phyloP scores from a whole-genome alignment of 2,113 vertebrate species.

The Formicarius rufipectus region DNA sequence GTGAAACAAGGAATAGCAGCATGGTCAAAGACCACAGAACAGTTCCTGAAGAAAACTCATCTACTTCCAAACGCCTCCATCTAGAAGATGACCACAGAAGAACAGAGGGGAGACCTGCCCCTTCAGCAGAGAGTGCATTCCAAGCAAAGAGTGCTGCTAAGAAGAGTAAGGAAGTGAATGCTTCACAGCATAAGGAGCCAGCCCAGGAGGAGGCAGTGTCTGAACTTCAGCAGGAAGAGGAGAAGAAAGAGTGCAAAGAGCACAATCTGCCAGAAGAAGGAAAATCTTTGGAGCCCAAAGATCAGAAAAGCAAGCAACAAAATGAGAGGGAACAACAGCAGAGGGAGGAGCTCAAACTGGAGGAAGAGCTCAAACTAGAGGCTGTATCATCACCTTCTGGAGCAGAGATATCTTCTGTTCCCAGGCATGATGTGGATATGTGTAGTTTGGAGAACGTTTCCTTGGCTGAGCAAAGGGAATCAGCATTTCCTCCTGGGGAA shows the following conservation, averaged over 20 bases:
- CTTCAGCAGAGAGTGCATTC: not conserved
- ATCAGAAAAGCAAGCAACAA: not conserved
- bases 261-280: not conserved
- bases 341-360: not conserved
- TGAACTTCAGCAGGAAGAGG: not conserved
- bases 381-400: not conserved
- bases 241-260: not conserved
- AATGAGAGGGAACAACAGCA: not conserved
- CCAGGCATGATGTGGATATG: not conserved
- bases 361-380: not conserved
- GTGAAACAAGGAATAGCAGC: not conserved
- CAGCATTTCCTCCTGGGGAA: not conserved
- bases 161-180: not conserved
- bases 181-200: not conserved
- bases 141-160: not conserved
- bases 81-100: not conserved
- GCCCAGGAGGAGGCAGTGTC: not conserved
- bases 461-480: not conserved
- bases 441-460: not conserved
- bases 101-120: not conserved
- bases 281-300: not conserved
- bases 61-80: not conserved
- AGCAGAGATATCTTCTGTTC: not conserved
- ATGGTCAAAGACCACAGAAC: not conserved
- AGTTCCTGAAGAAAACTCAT: not conserved